These are phyloP conservation scores for Aeoliscus strigatus DNA, from an alignment of 2,797 vertebrate species.

Conservation along the genomic window DNA sequence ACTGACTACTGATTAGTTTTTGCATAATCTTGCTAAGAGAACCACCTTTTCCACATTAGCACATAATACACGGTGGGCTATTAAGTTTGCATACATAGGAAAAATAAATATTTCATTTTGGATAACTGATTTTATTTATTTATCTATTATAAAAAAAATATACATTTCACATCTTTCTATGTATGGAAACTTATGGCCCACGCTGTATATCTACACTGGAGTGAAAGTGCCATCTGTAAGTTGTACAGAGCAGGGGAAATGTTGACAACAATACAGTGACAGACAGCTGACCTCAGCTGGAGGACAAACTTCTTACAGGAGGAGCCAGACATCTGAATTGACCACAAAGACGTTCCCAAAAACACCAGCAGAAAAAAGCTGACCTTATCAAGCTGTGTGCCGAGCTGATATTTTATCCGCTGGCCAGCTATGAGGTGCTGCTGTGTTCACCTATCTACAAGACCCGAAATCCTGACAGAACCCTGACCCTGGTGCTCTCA, in stretches of 20 bases:
- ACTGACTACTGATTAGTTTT: too few relatives aligned
- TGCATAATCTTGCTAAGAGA: too few relatives aligned
- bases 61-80: too few relatives aligned
- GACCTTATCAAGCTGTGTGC: conserved; percentile 61
- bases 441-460: conserved; percentile 40
- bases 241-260: neutral
- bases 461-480: conserved; percentile 48
- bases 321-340: conserved; percentile 34
- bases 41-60: too few relatives aligned
- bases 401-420: conserved; percentile 52
- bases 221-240: neutral
- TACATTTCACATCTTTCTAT: too few relatives aligned
- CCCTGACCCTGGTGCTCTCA: conserved; percentile 36
- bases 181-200: too few relatives aligned
- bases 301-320: conserved; percentile 33
- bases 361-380: conserved; percentile 44
- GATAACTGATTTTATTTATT: too few relatives aligned
- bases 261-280: conserved; percentile 13
- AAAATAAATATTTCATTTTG: too few relatives aligned
- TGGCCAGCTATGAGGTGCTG: conserved; percentile 36
- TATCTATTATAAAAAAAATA: too few relatives aligned
- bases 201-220: too few relatives aligned
- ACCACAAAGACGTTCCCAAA: conserved; percentile 33
- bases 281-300: conserved; percentile 20
- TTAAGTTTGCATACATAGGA: too few relatives aligned